Percentiles rank a stretch among this genome's conserved stretches.
These are phyloP conservation scores for Elysia chlorotica DNA, from an alignment of 1,140 invertebrate genomes.

Conservation along the genomic window DNA sequence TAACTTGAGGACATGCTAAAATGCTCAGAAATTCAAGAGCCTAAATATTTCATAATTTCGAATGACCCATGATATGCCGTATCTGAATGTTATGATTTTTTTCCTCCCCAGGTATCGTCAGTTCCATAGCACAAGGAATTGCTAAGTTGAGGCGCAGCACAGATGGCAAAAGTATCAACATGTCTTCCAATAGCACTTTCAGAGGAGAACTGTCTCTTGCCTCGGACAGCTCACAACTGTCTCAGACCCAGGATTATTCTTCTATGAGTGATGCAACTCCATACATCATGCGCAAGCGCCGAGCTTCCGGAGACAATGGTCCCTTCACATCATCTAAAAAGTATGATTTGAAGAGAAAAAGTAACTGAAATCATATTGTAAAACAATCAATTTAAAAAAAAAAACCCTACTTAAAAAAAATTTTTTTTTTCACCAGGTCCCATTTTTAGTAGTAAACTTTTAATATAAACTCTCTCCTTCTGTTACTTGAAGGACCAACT, in stretches of 20 bases:
- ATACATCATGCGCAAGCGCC: slow-evolving; percentile 51
- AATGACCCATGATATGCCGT: too few species aligned
- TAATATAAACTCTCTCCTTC: too few species aligned
- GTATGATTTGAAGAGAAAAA: too few species aligned
- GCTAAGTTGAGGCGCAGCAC: slow-evolving; percentile 51
- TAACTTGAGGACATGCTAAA: too few species aligned
- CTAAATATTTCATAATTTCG: too few species aligned
- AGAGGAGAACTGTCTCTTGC: slow-evolving; percentile 24
- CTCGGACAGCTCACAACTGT: not conserved
- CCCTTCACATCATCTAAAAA: slow-evolving; percentile 58
- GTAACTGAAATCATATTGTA: too few species aligned
- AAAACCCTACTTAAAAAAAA: too few species aligned
- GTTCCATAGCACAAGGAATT: slow-evolving; percentile 51
- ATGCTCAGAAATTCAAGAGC: too few species aligned
- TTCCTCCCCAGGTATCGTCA: slow-evolving; percentile 49
- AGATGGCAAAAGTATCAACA: slow-evolving; percentile 46
- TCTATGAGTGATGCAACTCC: slow-evolving; percentile 40
- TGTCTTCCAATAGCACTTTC: slow-evolving; percentile 33
- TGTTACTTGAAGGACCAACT: not conserved
- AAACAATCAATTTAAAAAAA: too few species aligned
- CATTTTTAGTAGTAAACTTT: too few species aligned
- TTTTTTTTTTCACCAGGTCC: too few species aligned
- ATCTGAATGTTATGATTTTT: too few species aligned
- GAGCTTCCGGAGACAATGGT: slow-evolving; percentile 38
- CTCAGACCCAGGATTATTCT: not conserved